These are phyloP conservation scores for Troides aeacus DNA, from an alignment of 2,888 invertebrate genomes.

Conservation along the genomic window DNA sequence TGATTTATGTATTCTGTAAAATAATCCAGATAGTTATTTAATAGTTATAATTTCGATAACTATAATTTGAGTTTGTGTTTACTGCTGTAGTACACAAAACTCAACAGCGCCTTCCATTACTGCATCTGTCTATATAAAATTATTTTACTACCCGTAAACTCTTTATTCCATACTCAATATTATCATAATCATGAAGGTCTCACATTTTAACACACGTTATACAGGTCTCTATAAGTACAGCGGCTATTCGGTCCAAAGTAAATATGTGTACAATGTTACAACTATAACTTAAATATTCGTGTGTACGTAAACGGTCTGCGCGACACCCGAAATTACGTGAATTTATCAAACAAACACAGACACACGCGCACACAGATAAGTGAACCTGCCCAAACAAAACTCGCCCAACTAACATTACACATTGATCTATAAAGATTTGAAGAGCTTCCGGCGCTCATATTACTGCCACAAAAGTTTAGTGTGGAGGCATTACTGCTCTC, in stretches of 20 bases:
- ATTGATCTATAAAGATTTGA: constrained; percentile 31
- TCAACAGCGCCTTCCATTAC: too few relatives aligned
- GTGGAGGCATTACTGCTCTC: too few relatives aligned
- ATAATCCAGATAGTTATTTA: too few relatives aligned
- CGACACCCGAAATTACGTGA: constrained; percentile 49
- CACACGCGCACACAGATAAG: constrained; percentile 26
- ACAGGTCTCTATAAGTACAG: too few relatives aligned
- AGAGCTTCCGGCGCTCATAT: constrained; percentile 3
- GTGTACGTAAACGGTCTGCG: constrained; percentile 33
- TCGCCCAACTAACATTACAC: constrained; percentile 32
- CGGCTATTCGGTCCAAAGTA: neutral
- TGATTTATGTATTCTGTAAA: too few relatives aligned
- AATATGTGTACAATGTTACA: constrained; percentile 43
- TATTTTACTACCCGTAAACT: too few relatives aligned
- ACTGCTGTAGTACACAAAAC: too few relatives aligned
- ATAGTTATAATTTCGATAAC: too few relatives aligned
- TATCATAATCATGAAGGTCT: neutral
- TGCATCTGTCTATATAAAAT: too few relatives aligned
- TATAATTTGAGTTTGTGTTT: too few relatives aligned
- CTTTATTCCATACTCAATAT: neutral
- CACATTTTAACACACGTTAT: neutral
- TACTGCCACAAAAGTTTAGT: too few relatives aligned
- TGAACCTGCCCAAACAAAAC: constrained; percentile 33
- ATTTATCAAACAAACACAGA: constrained; percentile 52
- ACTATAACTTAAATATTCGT: constrained; percentile 41